Evolutionary conservation across 2,797 vertebrate species (phyloP), one percentile per base, ranked within the genome.

Genomic region (Anas capensis): DNA sequence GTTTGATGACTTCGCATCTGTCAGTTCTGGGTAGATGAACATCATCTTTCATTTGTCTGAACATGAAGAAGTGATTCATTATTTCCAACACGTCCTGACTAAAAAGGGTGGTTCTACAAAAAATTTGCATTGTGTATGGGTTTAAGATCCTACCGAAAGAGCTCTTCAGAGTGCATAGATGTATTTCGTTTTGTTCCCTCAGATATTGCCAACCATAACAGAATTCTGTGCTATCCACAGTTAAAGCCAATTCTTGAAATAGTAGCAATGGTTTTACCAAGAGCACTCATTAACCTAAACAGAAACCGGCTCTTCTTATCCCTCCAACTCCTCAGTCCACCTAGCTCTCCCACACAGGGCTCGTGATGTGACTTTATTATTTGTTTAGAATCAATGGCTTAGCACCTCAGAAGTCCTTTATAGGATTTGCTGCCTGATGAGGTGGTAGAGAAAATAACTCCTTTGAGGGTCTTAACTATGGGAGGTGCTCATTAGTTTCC

Each of bases 31-130:
- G 58, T 5, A 81, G 78, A 16, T 27, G 7, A 18, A 69, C 3
- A 8, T 87, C 8, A 78, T 92, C 90, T 91, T 96, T 86, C 51
- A n/a, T 40, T 71, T 75, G 42, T 57, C 56, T 76, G 53, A 87
- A 84, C 21, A 15, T 76, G 19, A 72, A 58, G 27, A 77, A 19
- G 4, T 53, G 48, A 86, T 53, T 61, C 11, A 53, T 5, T 51
- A 57, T 58, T 69, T 86, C 40, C 17, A 72, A 53, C 6, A 77
- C 70, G 18, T 76, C 49, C 38, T n/a, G 20, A 8, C n/a, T 86
- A 18, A 49, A 80, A 80, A 58, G 13, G 11, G 4, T 24, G 38
- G 11, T 33, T 66, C 24, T 76, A 57, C 18, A 44, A 31, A 38
- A 61, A 62, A 29, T 6, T 3, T 27, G 4, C 6, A 6, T n/a